These are phyloP conservation scores for Antechinus flavipes DNA, from an alignment of 2,113 vertebrate genomes.

Conservation along the genomic window DNA sequence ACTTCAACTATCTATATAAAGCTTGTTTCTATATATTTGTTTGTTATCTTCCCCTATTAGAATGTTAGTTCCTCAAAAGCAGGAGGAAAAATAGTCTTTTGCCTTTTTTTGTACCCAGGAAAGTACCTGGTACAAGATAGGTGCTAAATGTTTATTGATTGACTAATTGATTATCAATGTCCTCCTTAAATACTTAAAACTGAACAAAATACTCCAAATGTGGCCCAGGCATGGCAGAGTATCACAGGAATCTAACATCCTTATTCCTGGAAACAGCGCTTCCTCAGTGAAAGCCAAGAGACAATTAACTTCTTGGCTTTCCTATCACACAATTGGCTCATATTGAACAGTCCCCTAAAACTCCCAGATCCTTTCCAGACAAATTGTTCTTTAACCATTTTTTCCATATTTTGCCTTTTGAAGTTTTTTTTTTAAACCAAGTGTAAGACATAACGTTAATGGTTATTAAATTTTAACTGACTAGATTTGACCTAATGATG, in stretches of 20 bases:
- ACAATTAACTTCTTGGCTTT: neutral
- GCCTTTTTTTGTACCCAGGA: neutral
- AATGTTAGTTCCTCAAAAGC: neutral
- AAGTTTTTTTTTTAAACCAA: neutral
- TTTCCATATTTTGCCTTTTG: neutral
- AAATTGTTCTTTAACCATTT: neutral
- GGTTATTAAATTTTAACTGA: neutral
- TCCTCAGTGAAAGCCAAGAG: neutral
- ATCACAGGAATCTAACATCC: neutral
- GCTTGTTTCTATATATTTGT: neutral
- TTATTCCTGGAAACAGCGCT: neutral
- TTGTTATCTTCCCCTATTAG: neutral
- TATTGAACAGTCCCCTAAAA: neutral
- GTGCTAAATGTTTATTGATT: neutral
- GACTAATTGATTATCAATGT: neutral
- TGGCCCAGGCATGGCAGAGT: neutral
- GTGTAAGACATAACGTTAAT: neutral
- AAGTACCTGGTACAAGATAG: neutral
- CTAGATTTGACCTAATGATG: neutral
- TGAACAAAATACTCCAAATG: neutral
- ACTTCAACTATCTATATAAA: neutral
- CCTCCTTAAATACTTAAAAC: neutral
- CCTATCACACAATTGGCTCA: neutral
- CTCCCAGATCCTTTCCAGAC: neutral
- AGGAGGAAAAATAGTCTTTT: neutral